Evolutionary conservation across 1,140 invertebrate species (phyloP).

Genomic region (Augochlora pura): DNA sequence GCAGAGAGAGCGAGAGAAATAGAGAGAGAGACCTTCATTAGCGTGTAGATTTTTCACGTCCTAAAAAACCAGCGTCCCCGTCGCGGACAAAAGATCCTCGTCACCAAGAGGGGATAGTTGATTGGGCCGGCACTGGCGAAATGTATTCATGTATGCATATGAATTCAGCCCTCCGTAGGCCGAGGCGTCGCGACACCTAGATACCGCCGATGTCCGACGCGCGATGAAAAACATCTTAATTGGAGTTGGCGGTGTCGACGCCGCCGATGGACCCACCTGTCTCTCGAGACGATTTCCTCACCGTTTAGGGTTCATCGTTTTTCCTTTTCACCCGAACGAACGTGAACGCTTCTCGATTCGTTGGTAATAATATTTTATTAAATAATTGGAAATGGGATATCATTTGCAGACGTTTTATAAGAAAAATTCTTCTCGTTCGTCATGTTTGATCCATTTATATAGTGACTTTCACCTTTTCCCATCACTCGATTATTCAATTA

Average conservation of each 20-base stretch:
- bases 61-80: conserved; percentile 31
- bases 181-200: conserved; percentile 43
- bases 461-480: no score
- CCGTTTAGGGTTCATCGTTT: no score
- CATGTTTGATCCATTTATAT: no score
- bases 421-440: no score
- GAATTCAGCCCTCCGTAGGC: conserved; percentile 58
- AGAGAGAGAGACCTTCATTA: conserved; percentile 36
- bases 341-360: neutral
- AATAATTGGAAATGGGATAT: no score
- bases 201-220: conserved; percentile 53
- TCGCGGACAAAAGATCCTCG: conserved; percentile 49
- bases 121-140: conserved; percentile 62
- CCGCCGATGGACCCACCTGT: neutral
- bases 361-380: no score
- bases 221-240: conserved; percentile 69
- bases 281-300: no score
- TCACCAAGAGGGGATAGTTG: conserved; percentile 46
- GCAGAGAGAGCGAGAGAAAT: no score
- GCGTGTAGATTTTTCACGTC: conserved; percentile 42
- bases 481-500: no score
- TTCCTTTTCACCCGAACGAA: no score
- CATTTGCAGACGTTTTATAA: no score
- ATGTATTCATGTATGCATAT: conserved; percentile 72
- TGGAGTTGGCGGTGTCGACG: conserved; percentile 53